A percentile compares a stretch with the other conserved stretches of the same genome.
Evolutionary conservation across 2,888 invertebrate species (phyloP).

Genomic region (Meganola albula): DNA sequence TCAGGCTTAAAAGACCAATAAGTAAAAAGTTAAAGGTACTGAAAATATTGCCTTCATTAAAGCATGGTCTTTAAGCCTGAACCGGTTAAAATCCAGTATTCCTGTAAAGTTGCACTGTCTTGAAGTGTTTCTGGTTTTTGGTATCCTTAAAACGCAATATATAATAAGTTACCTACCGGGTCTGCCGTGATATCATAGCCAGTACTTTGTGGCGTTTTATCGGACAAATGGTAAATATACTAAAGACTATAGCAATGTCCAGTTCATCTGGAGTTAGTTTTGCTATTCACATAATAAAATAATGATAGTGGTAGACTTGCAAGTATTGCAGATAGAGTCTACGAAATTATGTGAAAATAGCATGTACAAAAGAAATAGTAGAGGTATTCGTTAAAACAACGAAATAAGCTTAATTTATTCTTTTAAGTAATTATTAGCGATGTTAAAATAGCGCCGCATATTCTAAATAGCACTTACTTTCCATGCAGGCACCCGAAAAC

Average conservation of each 20-base stretch:
- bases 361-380: slow-evolving; percentile 31
- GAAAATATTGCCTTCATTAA: too few relatives aligned
- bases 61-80: slow-evolving; percentile 38
- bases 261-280: slow-evolving; percentile 76
- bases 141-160: slow-evolving; percentile 29
- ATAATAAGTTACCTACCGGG: slow-evolving; percentile 54
- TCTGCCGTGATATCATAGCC: slow-evolving; percentile 69
- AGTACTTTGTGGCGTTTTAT: slow-evolving; percentile 77
- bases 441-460: slow-evolving; percentile 21
- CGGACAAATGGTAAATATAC: slow-evolving; percentile 69
- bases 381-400: slow-evolving; percentile 17
- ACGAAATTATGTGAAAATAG: slow-evolving; percentile 49
- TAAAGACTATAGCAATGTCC: slow-evolving; percentile 68
- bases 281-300: slow-evolving; percentile 65
- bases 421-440: slow-evolving; percentile 18
- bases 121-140: slow-evolving; percentile 26
- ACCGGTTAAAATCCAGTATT: slow-evolving; percentile 19
- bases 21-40: too few relatives aligned
- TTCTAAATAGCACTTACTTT: slow-evolving; percentile 80
- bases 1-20: slow-evolving; percentile 33
- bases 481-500: slow-evolving; percentile 87
- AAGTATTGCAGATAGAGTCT: slow-evolving; percentile 55
- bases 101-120: slow-evolving; percentile 28
- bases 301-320: slow-evolving; percentile 52
- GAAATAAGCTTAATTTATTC: slow-evolving; percentile 20